These are phyloP conservation scores for Spodoptera frugiperda DNA, from an alignment of 1,140 invertebrate species.

Conservation along the genomic window DNA sequence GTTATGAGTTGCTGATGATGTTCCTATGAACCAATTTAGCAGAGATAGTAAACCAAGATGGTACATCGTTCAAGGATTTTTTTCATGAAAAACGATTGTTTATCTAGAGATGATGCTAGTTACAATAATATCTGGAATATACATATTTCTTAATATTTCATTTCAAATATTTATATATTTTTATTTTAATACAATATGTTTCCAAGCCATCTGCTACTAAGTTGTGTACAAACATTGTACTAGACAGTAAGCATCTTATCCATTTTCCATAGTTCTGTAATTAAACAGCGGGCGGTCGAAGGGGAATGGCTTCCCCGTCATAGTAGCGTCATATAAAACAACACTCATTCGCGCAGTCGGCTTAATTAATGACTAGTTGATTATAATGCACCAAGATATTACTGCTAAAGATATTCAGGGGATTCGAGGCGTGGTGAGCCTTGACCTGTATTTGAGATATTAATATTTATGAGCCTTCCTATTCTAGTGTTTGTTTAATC, in stretches of 20 bases:
- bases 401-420: background rate
- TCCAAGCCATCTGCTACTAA: background rate
- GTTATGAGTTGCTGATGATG: background rate
- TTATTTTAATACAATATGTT: too few species aligned
- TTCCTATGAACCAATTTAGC: too few species aligned
- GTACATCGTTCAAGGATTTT: too few species aligned
- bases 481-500: conserved; percentile 2
- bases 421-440: background rate
- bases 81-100: too few species aligned
- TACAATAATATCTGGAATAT: too few species aligned
- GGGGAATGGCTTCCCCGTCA: conserved; percentile 2
- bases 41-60: too few species aligned
- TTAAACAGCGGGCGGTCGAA: conserved; percentile 40
- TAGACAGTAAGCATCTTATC: background rate
- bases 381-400: conserved; percentile 45
- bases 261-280: conserved; percentile 16
- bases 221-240: background rate
- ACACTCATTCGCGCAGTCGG: conserved; percentile 46
- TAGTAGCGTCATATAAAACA: conserved; percentile 35
- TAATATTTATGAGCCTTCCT: background rate
- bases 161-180: too few species aligned
- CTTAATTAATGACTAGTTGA: conserved; percentile 49
- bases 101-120: too few species aligned
- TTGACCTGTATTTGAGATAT: conserved; percentile 24
- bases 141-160: too few species aligned